Evolutionary conservation across 2,888 invertebrate genomes (phyloP), one percentile per base, ranked within the genome.

Genomic region (Ectropis crepuscularia): DNA sequence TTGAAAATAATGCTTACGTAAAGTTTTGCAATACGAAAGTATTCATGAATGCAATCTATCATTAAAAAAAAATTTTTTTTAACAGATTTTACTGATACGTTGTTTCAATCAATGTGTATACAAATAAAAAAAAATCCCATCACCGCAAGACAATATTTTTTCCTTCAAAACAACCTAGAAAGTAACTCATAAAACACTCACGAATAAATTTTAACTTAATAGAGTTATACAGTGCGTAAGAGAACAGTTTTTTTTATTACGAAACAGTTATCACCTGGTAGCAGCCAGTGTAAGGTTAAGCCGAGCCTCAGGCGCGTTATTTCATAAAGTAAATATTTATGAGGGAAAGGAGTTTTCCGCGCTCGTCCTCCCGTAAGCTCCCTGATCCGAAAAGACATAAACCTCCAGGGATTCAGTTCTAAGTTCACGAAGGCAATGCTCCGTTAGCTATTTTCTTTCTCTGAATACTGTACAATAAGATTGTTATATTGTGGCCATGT

Each of bases 321-420:
- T 91, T 92, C 88, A 88, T 92, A 90, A 89, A 88, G 91, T 92
- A 92, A 92, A 92, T 92, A 92, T 92, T 92, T 92, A 91, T 92
- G 89, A 91, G 88, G 80, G 79, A 84, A 86, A 86, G 85, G 87
- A 87, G 87, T 87, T 88, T 81, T 81, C 80, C 54, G 77, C 84
- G 80, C 82, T 83, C 88, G 86, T 89, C 86, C 86, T 84, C 77
- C 80, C 75, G 86, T 89, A 90, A 90, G 90, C 89, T 87, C 57
- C 82, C 81, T 89, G 89, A 92, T 91, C 91, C 90, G 83, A 89
- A 89, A 89, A 91, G 88, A 90, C 90, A 88, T 89, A 91, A 90
- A 91, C 90, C 90, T 88, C 88, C 66, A 68, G 88, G 90, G 90
- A 90, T 92, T 87, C 89, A 82, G 86, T 86, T 87, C 85, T 85